Conservation (phyloP, 2,888 invertebrate genomes). For the Dendrolimus houi region DNA sequence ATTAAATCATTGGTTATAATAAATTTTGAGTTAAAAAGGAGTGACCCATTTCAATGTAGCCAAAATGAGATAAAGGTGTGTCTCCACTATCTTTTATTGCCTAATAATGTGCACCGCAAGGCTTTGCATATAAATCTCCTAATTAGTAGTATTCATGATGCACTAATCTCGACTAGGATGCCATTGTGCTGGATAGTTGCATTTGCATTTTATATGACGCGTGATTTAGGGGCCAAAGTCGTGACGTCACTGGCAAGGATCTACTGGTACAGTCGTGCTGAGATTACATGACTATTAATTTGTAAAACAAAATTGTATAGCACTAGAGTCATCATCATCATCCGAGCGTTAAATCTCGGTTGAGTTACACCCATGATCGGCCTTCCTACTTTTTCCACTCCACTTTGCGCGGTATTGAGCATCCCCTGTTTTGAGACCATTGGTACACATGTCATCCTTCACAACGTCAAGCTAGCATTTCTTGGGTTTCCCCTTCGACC, state of each 20-base stretch:
- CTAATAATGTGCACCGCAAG: conserved; percentile 69
- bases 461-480: too few species aligned
- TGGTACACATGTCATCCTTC: too few species aligned
- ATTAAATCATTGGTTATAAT: conserved; percentile 64
- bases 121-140: conserved; percentile 75
- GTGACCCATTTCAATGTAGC: conserved; percentile 51
- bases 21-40: conserved; percentile 62
- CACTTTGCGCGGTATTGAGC: too few species aligned
- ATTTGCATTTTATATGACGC: not conserved
- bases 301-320: too few species aligned
- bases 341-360: too few species aligned
- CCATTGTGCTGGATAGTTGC: conserved; percentile 17
- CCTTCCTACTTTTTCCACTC: too few species aligned
- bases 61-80: conserved; percentile 57
- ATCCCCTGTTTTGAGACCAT: too few species aligned
- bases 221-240: conserved; percentile 62
- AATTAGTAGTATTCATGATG: conserved; percentile 63
- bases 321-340: too few species aligned
- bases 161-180: conserved; percentile 59
- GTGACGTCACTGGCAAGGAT: conserved; percentile 8
- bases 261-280: conserved; percentile 10
- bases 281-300: too few species aligned
- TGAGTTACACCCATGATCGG: too few species aligned
- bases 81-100: conserved; percentile 51
- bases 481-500: too few species aligned